A percentile compares a stretch with the other conserved stretches of the same genome.
Conservation (phyloP, 2,797 vertebrate species). For the Loriculus beryllinus region DNA sequence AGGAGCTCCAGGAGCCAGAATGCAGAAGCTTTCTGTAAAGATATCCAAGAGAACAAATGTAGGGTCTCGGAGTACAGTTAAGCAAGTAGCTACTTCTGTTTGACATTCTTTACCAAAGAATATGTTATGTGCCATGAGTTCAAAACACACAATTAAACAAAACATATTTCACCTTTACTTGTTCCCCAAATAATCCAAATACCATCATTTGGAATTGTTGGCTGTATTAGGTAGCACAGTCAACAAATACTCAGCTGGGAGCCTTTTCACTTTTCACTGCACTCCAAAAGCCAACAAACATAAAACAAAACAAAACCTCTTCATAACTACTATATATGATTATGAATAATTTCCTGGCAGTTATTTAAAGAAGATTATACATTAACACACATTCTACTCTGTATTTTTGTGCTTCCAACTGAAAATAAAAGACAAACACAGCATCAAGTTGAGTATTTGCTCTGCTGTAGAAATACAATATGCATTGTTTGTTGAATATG, state of each 20-base stretch:
- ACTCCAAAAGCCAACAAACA: not conserved
- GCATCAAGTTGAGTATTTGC: not conserved
- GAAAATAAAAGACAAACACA: not conserved
- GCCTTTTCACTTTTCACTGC: not conserved
- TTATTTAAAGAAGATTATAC: not conserved
- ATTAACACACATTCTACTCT: not conserved
- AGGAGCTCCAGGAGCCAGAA: not conserved
- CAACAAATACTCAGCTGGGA: conserved; percentile 7
- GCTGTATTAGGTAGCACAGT: not conserved
- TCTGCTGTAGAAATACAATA: not conserved
- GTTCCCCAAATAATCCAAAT: not conserved
- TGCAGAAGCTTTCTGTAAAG: not conserved
- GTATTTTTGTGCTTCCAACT: not conserved
- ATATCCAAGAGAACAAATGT: not conserved
- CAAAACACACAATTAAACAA: conserved; percentile 21
- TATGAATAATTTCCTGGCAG: not conserved
- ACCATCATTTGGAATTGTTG: not conserved
- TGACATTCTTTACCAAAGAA: conserved; percentile 11
- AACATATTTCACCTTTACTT: not conserved
- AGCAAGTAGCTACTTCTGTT: conserved; percentile 11
- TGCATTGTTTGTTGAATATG: not conserved
- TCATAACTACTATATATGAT: not conserved
- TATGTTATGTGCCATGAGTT: not conserved
- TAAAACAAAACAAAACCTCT: not conserved
- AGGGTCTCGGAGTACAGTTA: conserved; percentile 20